Conservation (phyloP, 1,140 invertebrate species). For the Drosophila parabipectinata region DNA sequence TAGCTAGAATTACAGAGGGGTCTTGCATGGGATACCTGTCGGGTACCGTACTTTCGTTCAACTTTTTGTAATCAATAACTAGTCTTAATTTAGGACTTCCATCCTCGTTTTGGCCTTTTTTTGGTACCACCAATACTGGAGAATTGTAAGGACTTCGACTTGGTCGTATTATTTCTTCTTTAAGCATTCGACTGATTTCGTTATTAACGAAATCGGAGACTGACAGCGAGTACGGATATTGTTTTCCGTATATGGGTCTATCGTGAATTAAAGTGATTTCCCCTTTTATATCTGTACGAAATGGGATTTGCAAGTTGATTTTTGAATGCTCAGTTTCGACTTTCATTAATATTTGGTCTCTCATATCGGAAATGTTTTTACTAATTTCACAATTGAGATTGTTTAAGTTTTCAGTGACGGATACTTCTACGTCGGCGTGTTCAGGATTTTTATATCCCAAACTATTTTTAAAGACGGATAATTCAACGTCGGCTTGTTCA, state of each 20-base stretch:
- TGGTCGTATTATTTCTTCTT: background rate
- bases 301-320: conserved; percentile 1
- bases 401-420: too few relatives aligned
- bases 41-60: too few relatives aligned
- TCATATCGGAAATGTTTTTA: background rate
- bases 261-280: background rate
- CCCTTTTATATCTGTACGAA: background rate
- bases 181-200: conserved; percentile 1
- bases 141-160: background rate
- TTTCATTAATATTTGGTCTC: too few relatives aligned
- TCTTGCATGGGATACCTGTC: too few relatives aligned
- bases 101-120: background rate
- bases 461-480: too few relatives aligned
- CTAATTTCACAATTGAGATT: too few relatives aligned
- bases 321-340: background rate
- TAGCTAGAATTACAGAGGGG: too few relatives aligned
- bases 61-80: too few relatives aligned
- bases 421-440: too few relatives aligned
- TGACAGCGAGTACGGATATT: conserved; percentile 5
- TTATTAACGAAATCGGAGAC: background rate
- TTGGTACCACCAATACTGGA: background rate
- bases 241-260: background rate
- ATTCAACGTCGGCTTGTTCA: too few relatives aligned
- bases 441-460: too few relatives aligned
- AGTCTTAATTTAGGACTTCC: too few relatives aligned